Evolutionary conservation across 2,888 invertebrate species (phyloP).

Genomic region (Dynastes hyllus): DNA sequence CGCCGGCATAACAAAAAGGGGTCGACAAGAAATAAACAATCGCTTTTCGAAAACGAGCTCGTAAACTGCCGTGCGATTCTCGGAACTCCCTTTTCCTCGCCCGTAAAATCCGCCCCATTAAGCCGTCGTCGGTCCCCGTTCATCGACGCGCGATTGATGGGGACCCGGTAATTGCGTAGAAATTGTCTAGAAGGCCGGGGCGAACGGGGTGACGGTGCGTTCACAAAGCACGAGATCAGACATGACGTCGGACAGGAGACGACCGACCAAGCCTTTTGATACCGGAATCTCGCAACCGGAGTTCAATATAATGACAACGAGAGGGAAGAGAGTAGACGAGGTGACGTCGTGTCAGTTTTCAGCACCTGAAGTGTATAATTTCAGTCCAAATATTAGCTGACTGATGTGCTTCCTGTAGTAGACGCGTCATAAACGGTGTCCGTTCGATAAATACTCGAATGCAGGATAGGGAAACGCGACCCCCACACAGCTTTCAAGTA

Average conservation of each 20-base stretch:
- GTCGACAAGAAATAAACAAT: slow-evolving; percentile 36
- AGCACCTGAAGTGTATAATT: slow-evolving; percentile 55
- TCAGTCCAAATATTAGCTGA: slow-evolving; percentile 54
- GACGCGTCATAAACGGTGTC: slow-evolving; percentile 38
- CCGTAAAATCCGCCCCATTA: slow-evolving; percentile 39
- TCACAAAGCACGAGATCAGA: slow-evolving; percentile 19
- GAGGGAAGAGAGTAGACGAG: neutral
- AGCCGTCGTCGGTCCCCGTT: slow-evolving; percentile 1
- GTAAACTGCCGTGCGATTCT: slow-evolving; percentile 19
- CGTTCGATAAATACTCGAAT: slow-evolving; percentile 33
- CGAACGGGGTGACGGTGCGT: neutral
- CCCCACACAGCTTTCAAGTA: neutral
- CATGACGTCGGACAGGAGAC: slow-evolving; percentile 2
- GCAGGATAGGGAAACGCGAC: neutral
- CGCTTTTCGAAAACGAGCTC: slow-evolving; percentile 24
- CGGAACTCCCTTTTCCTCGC: slow-evolving; percentile 14
- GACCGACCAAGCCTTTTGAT: slow-evolving; percentile 39
- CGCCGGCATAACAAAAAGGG: slow-evolving; percentile 8
- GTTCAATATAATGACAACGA: slow-evolving; percentile 38
- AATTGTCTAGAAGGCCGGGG: slow-evolving; percentile 38
- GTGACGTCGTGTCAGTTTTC: slow-evolving; percentile 47
- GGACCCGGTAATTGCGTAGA: slow-evolving; percentile 34
- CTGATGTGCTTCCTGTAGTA: slow-evolving; percentile 33
- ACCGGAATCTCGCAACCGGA: slow-evolving; percentile 28
- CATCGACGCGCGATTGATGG: slow-evolving; percentile 37